These are phyloP conservation scores for Zoanthus solanderi DNA, from an alignment of 92 coral and sea anemone genomes.

Conservation along the genomic window DNA sequence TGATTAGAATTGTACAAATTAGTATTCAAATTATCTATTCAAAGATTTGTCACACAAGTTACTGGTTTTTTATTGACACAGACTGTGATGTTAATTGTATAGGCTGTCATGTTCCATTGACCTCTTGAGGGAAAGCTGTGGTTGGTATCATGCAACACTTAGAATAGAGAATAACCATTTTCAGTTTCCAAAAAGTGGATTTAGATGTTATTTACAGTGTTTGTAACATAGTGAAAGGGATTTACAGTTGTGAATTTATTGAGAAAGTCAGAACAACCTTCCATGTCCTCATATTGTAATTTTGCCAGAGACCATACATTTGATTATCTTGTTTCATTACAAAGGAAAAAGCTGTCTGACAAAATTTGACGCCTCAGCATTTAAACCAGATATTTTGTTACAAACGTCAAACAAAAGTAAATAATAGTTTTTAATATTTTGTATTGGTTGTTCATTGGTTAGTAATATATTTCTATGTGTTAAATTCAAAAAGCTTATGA, in stretches of 20 bases:
- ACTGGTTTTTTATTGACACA: not conserved
- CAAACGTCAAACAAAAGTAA: not conserved
- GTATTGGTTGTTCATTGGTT: not conserved
- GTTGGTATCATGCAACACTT: slow-evolving; percentile 44
- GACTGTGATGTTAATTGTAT: not conserved
- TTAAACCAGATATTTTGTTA: not conserved
- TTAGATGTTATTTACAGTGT: not conserved
- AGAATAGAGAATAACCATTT: not conserved
- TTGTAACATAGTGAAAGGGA: not conserved
- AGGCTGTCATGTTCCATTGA: slow-evolving; percentile 19
- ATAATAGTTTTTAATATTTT: not conserved
- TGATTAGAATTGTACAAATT: not conserved
- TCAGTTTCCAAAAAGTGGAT: not conserved
- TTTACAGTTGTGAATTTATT: not conserved
- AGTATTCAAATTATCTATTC: not conserved
- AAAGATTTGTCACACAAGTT: slow-evolving; percentile 3
- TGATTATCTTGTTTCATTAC: not conserved
- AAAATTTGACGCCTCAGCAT: not conserved
- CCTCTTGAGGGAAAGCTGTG: slow-evolving; percentile 13
- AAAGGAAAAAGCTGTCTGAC: not conserved
- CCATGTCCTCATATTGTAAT: slow-evolving; percentile 14
- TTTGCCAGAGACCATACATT: not conserved
- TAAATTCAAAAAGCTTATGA: not conserved
- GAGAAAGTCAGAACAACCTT: not conserved
- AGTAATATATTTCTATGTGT: not conserved